Conservation (phyloP, 2,888 invertebrate species). For the Branchinecta sandiegonensis region DNA sequence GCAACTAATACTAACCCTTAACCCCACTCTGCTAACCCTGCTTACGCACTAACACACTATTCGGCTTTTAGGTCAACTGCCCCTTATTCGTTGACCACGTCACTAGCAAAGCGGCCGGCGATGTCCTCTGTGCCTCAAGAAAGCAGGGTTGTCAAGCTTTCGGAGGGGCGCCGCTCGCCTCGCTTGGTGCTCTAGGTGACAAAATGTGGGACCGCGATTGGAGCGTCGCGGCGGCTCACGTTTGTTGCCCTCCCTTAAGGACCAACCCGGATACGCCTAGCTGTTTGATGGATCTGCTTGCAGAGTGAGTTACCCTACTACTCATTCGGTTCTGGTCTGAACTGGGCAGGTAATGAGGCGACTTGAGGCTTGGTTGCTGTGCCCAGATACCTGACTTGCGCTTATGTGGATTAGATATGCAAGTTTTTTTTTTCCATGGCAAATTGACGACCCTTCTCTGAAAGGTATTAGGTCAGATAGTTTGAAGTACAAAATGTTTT, state of each 20-base stretch:
- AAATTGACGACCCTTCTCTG: too few species aligned
- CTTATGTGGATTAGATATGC: too few species aligned
- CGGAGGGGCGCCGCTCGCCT: conserved; percentile 16
- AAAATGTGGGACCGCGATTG: conserved; percentile 16
- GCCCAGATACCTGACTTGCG: too few species aligned
- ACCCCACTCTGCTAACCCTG: too few species aligned
- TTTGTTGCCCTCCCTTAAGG: conserved; percentile 43
- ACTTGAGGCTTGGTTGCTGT: too few species aligned
- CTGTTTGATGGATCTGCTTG: conserved; percentile 19
- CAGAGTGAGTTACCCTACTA: conserved; percentile 12
- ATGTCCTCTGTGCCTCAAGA: conserved; percentile 14
- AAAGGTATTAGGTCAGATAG: too few species aligned
- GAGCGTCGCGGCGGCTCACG: conserved; percentile 17
- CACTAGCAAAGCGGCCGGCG: conserved; percentile 12
- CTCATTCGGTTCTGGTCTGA: too few species aligned
- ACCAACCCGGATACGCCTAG: conserved; percentile 39
- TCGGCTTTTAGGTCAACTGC: conserved; percentile 20
- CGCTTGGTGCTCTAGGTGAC: not conserved
- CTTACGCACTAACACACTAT: not conserved
- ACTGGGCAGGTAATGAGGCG: too few species aligned
- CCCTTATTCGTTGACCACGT: conserved; percentile 20
- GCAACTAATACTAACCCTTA: too few species aligned
- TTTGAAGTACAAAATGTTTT: too few species aligned
- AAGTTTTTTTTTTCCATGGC: too few species aligned
- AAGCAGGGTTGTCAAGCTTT: conserved; percentile 17